Evolutionary conservation across 2,113 vertebrate species (phyloP), one percentile per base, ranked within the genome.

Genomic region (Tragelaphus buxtoni): DNA sequence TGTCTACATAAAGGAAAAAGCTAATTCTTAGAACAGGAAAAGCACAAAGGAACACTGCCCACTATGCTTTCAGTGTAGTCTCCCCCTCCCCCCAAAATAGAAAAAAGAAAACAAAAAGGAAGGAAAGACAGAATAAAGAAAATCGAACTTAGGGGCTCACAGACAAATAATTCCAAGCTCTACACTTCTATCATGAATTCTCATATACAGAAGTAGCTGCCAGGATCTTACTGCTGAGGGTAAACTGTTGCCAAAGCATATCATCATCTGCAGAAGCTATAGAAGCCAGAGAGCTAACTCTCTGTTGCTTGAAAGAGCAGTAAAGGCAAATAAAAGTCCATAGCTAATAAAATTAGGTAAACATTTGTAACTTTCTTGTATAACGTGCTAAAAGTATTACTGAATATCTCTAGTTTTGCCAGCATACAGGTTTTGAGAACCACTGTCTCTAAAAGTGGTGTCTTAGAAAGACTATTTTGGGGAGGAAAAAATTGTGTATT

Each of bases 221-320:
- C 79, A 93, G 58, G 58, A 65, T 80, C 60, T 85, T 39, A 55
- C 53, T 93, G 87, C 80, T 81, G 20, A 32, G 39, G 9, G 39
- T 79, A 58, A 95, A 77, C 69, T 74, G 28, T 92, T 92, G 84
- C 92, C 88, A 97, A 88, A 95, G 88, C 61, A 91, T 77, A n/a
- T 49, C 88, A 92, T 76, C 86, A 56, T 97, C 88, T 97, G 69
- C 84, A 95, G 91, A 95, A 51, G 17, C 22, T 8, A 0, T 58
- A 69, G 63, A 63, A 60, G 18, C 47, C 56, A 65, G 79, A 85
- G 56, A 90, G 83, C 74, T 93, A 53, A 91, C 84, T 74, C 88
- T 91, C 61, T 89, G 8, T 89, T 96, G 17, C 72, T 95, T 94
- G 72, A 95, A 92, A 88, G 80, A 91, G 69, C 26, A 42, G 28